A percentile compares a stretch with the other conserved stretches of the same genome.
These are phyloP conservation scores for Frankliniella fusca DNA, from an alignment of 2,888 invertebrate genomes.

Conservation along the genomic window DNA sequence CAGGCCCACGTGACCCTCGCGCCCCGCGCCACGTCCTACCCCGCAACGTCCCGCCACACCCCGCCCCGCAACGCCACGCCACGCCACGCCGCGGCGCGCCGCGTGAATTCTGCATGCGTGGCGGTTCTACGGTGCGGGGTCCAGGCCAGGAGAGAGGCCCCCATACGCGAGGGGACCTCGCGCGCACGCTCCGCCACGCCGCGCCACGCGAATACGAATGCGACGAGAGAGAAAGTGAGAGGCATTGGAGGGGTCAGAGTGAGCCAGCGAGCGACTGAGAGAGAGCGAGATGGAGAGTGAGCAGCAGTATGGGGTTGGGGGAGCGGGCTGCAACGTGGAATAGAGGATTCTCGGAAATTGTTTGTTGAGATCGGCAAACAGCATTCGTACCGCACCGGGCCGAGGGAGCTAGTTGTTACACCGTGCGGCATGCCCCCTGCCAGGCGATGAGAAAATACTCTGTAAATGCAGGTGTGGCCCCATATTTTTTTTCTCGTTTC, in stretches of 20 bases:
- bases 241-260: background rate
- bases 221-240: constrained; percentile 30
- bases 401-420: no score
- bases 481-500: no score
- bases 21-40: no score
- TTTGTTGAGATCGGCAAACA: background rate
- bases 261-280: background rate
- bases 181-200: background rate
- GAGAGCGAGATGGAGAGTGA: background rate
- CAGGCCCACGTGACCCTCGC: background rate
- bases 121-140: background rate
- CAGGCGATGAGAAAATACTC: no score
- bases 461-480: no score
- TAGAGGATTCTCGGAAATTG: background rate
- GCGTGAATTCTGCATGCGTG: background rate
- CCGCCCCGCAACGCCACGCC: no score
- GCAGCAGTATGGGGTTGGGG: background rate
- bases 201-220: background rate
- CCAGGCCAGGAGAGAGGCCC: background rate
- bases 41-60: no score
- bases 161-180: background rate
- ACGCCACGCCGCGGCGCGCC: background rate
- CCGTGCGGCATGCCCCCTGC: no score
- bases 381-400: no score
- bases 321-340: background rate